Conservation (phyloP, 2,888 invertebrate species). For the Nymphalis c-album region DNA sequence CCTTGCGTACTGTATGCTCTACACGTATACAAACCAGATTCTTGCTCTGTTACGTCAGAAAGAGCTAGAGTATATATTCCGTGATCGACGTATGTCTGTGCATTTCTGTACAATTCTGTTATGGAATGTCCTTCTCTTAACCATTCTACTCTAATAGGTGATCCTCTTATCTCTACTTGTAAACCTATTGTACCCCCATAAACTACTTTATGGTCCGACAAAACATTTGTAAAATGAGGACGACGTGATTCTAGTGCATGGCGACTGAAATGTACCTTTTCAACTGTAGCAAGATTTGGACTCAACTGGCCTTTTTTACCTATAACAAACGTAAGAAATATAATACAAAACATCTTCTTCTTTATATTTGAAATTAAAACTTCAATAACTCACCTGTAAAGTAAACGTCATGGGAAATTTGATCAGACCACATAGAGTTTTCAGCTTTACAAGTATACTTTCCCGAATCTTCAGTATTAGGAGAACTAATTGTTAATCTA, state of each 20-base stretch:
- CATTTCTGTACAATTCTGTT: slow-evolving; percentile 81
- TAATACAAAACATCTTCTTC: slow-evolving; percentile 32
- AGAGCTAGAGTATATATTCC: slow-evolving; percentile 88
- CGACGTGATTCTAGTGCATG: slow-evolving; percentile 77
- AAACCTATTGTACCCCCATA: slow-evolving; percentile 90
- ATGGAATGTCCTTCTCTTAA: slow-evolving; percentile 83
- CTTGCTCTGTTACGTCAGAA: slow-evolving; percentile 86
- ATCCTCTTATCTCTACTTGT: slow-evolving; percentile 89
- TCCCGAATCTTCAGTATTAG: slow-evolving; percentile 86
- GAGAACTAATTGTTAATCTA: slow-evolving; percentile 84
- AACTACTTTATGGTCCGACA: slow-evolving; percentile 87
- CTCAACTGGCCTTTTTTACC: slow-evolving; percentile 59
- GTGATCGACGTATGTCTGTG: slow-evolving; percentile 84
- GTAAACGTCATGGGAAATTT: slow-evolving; percentile 86
- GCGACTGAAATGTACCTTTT: slow-evolving; percentile 59
- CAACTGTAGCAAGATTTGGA: slow-evolving; percentile 60
- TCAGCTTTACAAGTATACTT: slow-evolving; percentile 89
- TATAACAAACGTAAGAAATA: slow-evolving; percentile 41
- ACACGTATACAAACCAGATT: slow-evolving; percentile 89
- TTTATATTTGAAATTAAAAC: background rate
- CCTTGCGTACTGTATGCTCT: slow-evolving; percentile 88
- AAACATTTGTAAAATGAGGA: slow-evolving; percentile 85
- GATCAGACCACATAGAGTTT: slow-evolving; percentile 86
- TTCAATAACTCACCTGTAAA: slow-evolving; percentile 80
- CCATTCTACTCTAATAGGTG: slow-evolving; percentile 89